Conservation (phyloP, 1,140 invertebrate species). For the Homalodisca vitripennis region DNA sequence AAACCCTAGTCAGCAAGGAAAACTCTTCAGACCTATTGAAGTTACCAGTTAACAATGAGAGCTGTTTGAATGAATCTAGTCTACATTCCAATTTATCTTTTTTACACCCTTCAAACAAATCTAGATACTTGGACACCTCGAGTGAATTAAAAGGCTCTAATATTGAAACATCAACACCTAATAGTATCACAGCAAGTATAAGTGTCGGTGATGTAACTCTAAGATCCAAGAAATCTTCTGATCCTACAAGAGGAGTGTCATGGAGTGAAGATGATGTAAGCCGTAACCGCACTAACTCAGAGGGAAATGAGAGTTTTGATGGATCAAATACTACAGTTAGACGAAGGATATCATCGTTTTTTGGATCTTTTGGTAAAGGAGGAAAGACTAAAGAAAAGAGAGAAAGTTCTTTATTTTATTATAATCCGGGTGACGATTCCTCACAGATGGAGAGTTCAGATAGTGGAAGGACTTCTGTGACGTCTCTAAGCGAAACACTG, state of each 20-base stretch:
- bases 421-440: slow-evolving; percentile 25
- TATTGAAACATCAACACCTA: slow-evolving; percentile 12
- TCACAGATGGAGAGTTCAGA: slow-evolving; percentile 31
- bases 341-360: slow-evolving; percentile 38
- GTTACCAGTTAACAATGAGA: not conserved
- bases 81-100: slow-evolving; percentile 1
- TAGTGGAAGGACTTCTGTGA: slow-evolving; percentile 6
- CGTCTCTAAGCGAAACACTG: slow-evolving; percentile 10
- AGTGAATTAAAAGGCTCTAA: too few species aligned
- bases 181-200: not conserved
- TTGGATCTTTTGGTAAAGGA: slow-evolving; percentile 42
- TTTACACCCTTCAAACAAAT: too few species aligned
- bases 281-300: slow-evolving; percentile 6
- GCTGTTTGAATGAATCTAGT: not conserved
- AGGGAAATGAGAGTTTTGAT: slow-evolving; percentile 34
- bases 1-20: not conserved
- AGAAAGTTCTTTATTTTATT: slow-evolving; percentile 36
- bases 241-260: slow-evolving; percentile 9
- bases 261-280: slow-evolving; percentile 30
- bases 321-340: slow-evolving; percentile 34
- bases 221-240: slow-evolving; percentile 5
- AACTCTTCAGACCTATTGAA: not conserved
- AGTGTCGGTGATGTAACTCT: slow-evolving; percentile 16
- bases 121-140: too few species aligned
- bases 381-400: slow-evolving; percentile 35